A percentile compares a stretch with the other conserved stretches of the same genome.
Evolutionary conservation across 2,888 invertebrate genomes (phyloP).

Genomic region (Macaria liturata): DNA sequence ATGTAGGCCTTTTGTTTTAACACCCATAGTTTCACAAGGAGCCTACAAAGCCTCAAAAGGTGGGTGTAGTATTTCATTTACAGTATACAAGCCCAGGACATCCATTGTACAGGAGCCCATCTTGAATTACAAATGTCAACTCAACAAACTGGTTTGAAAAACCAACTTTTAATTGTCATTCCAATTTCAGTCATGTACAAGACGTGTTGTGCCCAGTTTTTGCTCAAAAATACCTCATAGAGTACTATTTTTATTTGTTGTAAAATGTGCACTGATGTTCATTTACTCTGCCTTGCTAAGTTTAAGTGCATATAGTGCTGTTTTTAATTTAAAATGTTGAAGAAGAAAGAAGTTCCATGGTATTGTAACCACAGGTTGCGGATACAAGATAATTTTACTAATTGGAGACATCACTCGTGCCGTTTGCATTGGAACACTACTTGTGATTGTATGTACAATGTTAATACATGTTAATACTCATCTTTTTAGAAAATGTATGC

Average conservation of each 20-base stretch:
- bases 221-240: conserved; percentile 26
- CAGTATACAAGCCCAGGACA: conserved; percentile 1
- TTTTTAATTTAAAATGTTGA: conserved; percentile 56
- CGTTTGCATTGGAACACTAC: conserved; percentile 70
- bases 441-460: conserved; percentile 66
- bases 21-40: conserved; percentile 45
- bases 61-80: conserved; percentile 53
- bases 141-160: conserved; percentile 57
- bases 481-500: too few relatives aligned
- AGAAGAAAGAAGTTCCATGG: conserved; percentile 75
- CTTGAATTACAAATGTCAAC: conserved; percentile 23
- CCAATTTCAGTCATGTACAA: conserved; percentile 43
- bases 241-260: conserved; percentile 31
- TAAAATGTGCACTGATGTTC: conserved; percentile 41
- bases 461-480: too few relatives aligned
- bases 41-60: conserved; percentile 49
- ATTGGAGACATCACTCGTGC: conserved; percentile 64
- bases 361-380: conserved; percentile 68
- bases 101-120: conserved; percentile 17
- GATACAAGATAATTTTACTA: conserved; percentile 65
- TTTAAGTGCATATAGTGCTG: conserved; percentile 33
- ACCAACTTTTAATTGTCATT: conserved; percentile 54
- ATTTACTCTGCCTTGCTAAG: conserved; percentile 34
- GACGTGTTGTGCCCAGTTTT: conserved; percentile 35
- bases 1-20: conserved; percentile 41